These are phyloP conservation scores for Oreotrochilus melanogaster DNA, from an alignment of 2,113 vertebrate species.

Conservation along the genomic window DNA sequence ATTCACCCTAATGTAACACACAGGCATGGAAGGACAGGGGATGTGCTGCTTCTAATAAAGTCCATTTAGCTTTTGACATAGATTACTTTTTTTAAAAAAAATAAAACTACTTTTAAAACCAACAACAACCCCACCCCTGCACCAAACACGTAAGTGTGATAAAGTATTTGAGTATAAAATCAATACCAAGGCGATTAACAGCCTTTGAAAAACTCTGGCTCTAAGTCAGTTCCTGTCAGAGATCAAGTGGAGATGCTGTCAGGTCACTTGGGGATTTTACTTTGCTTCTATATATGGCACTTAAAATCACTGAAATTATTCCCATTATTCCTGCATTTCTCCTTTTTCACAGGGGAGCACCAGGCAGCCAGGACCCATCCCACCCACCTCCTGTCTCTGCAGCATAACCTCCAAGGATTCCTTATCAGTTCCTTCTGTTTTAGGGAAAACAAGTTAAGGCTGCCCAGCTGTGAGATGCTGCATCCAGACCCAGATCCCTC, in stretches of 20 bases:
- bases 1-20: neutral
- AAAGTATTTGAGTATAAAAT: constrained; percentile 73
- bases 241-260: constrained; percentile 62
- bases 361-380: neutral
- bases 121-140: too few relatives aligned
- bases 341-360: neutral
- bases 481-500: neutral
- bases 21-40: neutral
- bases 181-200: constrained; percentile 70
- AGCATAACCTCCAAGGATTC: neutral
- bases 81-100: neutral
- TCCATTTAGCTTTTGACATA: constrained; percentile 31
- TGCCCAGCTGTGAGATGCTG: neutral
- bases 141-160: constrained; percentile 39
- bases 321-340: neutral
- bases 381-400: neutral
- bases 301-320: neutral
- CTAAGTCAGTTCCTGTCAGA: constrained; percentile 7
- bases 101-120: too few relatives aligned
- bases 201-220: constrained; percentile 55
- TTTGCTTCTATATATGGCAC: constrained; percentile 28
- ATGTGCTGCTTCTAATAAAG: constrained; percentile 40
- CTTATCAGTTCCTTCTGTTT: neutral
- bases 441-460: neutral
- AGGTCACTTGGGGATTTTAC: constrained; percentile 42